Base-by-base conservation (phyloP, 2,888 invertebrate genomes). In the Trichopoda pennipes region DNA sequence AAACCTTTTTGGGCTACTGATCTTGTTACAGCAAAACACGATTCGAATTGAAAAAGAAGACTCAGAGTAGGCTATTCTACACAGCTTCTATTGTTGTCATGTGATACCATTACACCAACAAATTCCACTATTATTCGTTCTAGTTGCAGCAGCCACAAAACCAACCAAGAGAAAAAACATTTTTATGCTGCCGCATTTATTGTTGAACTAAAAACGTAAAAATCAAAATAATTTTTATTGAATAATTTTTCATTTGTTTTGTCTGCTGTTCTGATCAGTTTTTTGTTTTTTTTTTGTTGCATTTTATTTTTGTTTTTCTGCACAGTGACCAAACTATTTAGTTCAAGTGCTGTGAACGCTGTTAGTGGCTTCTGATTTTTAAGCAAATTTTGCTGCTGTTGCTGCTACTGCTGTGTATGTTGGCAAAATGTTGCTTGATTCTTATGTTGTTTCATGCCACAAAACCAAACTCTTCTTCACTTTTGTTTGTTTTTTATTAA, bases 191-290 rank as follows among this genome's bases (percentile, higher is more conserved):
- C 58, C 58, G 60, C 64, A 42, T 75, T 75, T 70, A 75, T 58
- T 80, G 80, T 75, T 70, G 42, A 82, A 72, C 80, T n/a, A n/a
- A 80, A 70, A 80, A 83, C 66, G 64, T 74, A 72, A 81, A 84
- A 83, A 82, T 81, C 83, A 78, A 85, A 85, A 85, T 89, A 89
- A 89, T 89, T 89, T 89, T 90, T 89, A 89, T 89, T 89, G 89
- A 89, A 89, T 89, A 89, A 89, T 89, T 89, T 90, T 89, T 89
- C 90, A 89, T 90, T 89, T 88, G 88, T 83, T 76, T 81, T n/a
- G 53, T 16, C 12, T 38, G 21, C n/a, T 7, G 63, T 80, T 77
- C 42, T 35, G 42, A 42, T 42, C 9, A 42, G 3, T 80, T 76
- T 60, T 51, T 47, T 7, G 19, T 44, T 76, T 47, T 7, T 32